These are phyloP conservation scores for Catamblyrhynchus diadema DNA, from an alignment of 2,797 vertebrate genomes.

Conservation along the genomic window DNA sequence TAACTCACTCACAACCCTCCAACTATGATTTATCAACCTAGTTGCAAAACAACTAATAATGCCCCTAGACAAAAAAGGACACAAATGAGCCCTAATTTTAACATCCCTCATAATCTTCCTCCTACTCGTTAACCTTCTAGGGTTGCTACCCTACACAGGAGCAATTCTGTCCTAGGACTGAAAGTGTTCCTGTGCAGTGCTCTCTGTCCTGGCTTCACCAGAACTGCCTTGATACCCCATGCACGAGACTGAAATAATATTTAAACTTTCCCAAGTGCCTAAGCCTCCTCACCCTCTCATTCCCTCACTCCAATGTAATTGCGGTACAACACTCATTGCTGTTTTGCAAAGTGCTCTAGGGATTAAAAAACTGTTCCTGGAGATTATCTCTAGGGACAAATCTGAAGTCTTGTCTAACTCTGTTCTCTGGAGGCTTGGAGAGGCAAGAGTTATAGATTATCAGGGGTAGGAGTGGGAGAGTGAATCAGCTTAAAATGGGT, in stretches of 20 bases:
- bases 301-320: background rate
- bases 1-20: too few relatives aligned
- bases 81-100: too few relatives aligned
- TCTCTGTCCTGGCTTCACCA: background rate
- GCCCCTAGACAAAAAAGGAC: too few relatives aligned
- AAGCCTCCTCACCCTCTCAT: background rate
- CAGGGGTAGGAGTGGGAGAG: background rate
- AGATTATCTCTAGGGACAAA: background rate
- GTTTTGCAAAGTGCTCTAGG: conserved; percentile 19
- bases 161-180: background rate
- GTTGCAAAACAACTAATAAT: too few relatives aligned
- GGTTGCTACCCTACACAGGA: background rate
- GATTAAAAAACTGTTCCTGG: background rate
- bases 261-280: background rate
- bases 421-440: conserved; percentile 1
- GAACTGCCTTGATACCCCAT: background rate
- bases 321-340: background rate
- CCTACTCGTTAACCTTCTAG: too few relatives aligned
- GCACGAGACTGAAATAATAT: background rate
- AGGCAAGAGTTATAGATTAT: background rate
- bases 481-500: conserved; percentile 27
- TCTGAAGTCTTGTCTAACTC: background rate
- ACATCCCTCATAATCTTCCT: too few relatives aligned
- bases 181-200: background rate
- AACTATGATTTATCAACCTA: too few relatives aligned